Percentiles rank a stretch among this genome's conserved stretches.
These are phyloP conservation scores for Rhodeus uyekii DNA, from an alignment of 2,797 vertebrate genomes.

Conservation along the genomic window DNA sequence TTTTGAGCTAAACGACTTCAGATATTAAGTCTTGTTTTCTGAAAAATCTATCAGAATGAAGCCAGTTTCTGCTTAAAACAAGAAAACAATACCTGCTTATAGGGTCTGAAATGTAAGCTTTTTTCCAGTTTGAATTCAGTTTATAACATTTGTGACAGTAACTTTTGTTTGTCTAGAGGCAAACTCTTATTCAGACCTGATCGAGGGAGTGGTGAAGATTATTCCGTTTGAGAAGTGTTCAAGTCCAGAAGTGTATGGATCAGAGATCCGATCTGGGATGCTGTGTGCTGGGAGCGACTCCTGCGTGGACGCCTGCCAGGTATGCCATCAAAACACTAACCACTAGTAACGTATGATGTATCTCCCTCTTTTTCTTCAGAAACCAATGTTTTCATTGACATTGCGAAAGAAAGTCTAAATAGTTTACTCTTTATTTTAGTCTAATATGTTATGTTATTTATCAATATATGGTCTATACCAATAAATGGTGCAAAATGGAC, in stretches of 20 bases:
- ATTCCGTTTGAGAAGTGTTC: slow-evolving; percentile 80
- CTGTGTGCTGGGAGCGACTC: slow-evolving; percentile 83
- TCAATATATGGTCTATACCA: neutral
- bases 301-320: slow-evolving; percentile 91
- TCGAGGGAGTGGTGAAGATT: slow-evolving; percentile 82
- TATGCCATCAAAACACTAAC: slow-evolving; percentile 59
- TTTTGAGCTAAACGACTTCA: neutral
- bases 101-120: neutral
- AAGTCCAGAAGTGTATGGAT: slow-evolving; percentile 85
- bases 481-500: neutral
- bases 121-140: neutral
- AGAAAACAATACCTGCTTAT: too few species aligned
- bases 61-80: neutral
- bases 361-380: neutral
- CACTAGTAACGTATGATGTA: neutral
- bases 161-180: slow-evolving; percentile 66
- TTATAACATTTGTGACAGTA: neutral
- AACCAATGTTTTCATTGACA: neutral
- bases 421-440: neutral
- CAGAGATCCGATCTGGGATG: slow-evolving; percentile 87
- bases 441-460: neutral
- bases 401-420: neutral
- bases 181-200: slow-evolving; percentile 79
- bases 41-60: neutral
- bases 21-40: neutral